Evolutionary conservation across 2,113 vertebrate species (phyloP).

Genomic region (Pontoporia blainvillei): DNA sequence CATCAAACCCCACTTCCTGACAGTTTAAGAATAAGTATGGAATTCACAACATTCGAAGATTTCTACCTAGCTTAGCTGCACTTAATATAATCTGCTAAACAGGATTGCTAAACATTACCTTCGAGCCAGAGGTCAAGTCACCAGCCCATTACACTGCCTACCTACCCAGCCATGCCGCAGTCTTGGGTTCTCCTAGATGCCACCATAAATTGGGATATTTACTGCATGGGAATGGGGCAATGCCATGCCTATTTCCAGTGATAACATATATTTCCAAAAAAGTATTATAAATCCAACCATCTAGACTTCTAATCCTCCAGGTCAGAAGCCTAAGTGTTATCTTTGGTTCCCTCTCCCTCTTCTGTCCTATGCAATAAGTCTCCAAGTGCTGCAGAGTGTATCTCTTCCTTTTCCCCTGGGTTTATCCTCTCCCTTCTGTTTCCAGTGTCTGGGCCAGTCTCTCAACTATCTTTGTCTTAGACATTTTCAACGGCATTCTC

Average conservation of each 20-base stretch:
- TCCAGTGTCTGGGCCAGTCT: not conserved
- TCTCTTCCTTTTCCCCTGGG: not conserved
- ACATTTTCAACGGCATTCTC: not conserved
- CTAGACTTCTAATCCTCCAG: not conserved
- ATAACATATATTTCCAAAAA: not conserved
- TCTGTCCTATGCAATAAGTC: not conserved
- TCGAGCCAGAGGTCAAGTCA: not conserved
- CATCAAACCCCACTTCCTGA: not conserved
- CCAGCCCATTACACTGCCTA: not conserved
- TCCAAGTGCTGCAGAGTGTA: not conserved
- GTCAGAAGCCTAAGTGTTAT: not conserved
- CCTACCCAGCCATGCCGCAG: not conserved
- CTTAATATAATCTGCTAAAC: not conserved
- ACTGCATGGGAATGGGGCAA: not conserved
- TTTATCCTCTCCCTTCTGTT: not conserved
- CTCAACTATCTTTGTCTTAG: not conserved
- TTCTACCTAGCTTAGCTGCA: not conserved
- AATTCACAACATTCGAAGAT: not conserved
- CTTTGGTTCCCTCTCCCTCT: not conserved
- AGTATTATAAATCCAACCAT: not conserved
- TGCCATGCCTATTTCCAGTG: not conserved
- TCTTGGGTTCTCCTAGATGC: not conserved
- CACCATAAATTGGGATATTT: not conserved
- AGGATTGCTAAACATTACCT: not conserved
- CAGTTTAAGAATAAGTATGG: not conserved